phyloP scores from a whole-genome alignment of 2,113 vertebrate genomes.

The Ranitomeya variabilis region DNA sequence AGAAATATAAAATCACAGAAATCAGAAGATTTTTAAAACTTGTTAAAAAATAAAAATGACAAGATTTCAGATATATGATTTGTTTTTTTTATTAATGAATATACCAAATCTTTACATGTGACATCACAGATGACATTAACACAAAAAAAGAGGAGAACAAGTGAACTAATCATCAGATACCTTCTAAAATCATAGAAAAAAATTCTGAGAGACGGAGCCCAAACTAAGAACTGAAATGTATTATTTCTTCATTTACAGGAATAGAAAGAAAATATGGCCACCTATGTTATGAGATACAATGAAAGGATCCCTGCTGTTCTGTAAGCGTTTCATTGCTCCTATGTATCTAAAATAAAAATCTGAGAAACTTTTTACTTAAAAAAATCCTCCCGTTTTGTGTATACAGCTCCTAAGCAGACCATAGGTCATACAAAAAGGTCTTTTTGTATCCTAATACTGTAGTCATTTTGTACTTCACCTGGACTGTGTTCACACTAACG shows the following conservation, averaged over 20 bases:
- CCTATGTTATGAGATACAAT: background rate
- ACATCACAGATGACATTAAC: background rate
- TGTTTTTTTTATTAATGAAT: slow-evolving; percentile 9
- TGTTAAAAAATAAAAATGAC: background rate
- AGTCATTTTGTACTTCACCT: too few species aligned
- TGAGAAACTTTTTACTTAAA: background rate
- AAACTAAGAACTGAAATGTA: background rate
- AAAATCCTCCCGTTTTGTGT: background rate
- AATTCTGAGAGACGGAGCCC: background rate
- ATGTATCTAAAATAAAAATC: background rate
- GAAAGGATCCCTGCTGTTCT: background rate
- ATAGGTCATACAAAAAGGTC: background rate
- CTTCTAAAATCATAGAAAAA: background rate
- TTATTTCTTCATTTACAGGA: background rate
- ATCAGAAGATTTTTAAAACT: background rate
- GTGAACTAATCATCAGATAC: background rate
- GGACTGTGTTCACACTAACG: too few species aligned
- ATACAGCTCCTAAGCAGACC: background rate
- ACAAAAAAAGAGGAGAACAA: background rate
- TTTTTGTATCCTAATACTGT: too few species aligned
- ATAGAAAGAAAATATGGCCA: background rate
- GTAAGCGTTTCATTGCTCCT: background rate
- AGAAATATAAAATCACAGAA: background rate
- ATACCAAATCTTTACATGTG: slow-evolving; percentile 38
- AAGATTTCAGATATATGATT: background rate